These are phyloP conservation scores for Drosophila ercepeae DNA, from an alignment of 1,140 invertebrate species.

Conservation along the genomic window DNA sequence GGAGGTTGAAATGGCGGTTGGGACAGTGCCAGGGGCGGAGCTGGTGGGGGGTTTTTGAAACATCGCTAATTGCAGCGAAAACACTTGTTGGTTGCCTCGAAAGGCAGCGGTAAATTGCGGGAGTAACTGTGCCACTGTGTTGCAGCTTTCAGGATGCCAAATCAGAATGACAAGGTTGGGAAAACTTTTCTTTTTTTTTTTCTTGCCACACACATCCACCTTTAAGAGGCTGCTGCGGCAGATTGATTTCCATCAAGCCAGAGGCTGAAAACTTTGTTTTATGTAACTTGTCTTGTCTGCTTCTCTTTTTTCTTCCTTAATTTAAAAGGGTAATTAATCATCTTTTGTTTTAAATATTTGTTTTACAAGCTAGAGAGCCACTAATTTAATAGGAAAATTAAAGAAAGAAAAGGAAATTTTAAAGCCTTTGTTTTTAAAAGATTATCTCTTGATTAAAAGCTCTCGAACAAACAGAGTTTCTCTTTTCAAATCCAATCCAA, in stretches of 20 bases:
- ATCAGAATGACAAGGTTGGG: not conserved
- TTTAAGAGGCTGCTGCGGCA: not conserved
- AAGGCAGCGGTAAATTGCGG: constrained; percentile 9
- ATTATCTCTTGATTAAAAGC: too few species aligned
- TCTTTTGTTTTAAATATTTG: constrained; percentile 1
- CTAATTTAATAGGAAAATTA: too few species aligned
- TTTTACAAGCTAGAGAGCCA: too few species aligned
- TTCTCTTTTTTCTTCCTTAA: too few species aligned
- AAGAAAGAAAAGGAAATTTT: too few species aligned
- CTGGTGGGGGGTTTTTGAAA: constrained; percentile 28
- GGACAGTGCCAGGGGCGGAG: not conserved
- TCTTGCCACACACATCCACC: not conserved
- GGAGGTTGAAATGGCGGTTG: not conserved
- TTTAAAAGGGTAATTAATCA: too few species aligned
- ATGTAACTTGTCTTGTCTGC: not conserved
- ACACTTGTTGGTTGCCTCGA: constrained; percentile 56
- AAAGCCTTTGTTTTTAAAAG: too few species aligned
- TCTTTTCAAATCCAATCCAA: constrained; percentile 1
- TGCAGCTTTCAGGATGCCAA: too few species aligned
- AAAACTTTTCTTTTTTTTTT: not conserved
- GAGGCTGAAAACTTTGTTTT: not conserved
- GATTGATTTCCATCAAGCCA: constrained; percentile 6
- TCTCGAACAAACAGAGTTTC: too few species aligned
- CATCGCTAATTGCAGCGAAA: constrained; percentile 67
- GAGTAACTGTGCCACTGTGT: too few species aligned